Conservation (phyloP, 2,797 vertebrate genomes). For the Chloroceryle amazona region DNA sequence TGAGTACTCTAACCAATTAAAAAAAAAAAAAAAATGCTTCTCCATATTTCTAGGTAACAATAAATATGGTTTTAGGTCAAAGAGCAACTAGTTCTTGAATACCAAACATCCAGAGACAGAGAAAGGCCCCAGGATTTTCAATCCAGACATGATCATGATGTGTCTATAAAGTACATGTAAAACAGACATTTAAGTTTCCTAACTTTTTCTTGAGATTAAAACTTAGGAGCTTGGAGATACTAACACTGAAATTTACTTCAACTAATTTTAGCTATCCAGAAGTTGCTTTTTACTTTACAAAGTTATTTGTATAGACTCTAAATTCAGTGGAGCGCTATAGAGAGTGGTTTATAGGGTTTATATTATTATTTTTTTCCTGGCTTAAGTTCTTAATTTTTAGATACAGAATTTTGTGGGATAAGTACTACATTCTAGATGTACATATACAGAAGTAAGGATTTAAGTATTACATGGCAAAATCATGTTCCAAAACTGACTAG, state of each 20-base stretch:
- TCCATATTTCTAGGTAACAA: neutral
- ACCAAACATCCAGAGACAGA: neutral
- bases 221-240: neutral
- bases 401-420: neutral
- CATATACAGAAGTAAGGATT: neutral
- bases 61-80: neutral
- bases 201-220: neutral
- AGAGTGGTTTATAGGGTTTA: neutral
- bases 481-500: neutral
- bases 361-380: neutral
- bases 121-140: neutral
- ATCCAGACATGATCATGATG: accelerated
- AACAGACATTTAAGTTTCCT: neutral
- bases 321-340: neutral
- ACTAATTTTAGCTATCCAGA: neutral
- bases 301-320: neutral
- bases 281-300: neutral
- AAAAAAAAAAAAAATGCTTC: neutral
- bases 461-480: neutral
- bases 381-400: neutral
- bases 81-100: neutral
- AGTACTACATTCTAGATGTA: neutral
- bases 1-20: accelerated
- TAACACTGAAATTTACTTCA: neutral
- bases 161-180: neutral